Evolutionary conservation across 1,140 invertebrate species (phyloP).

Genomic region (Drosophila sechellia): DNA sequence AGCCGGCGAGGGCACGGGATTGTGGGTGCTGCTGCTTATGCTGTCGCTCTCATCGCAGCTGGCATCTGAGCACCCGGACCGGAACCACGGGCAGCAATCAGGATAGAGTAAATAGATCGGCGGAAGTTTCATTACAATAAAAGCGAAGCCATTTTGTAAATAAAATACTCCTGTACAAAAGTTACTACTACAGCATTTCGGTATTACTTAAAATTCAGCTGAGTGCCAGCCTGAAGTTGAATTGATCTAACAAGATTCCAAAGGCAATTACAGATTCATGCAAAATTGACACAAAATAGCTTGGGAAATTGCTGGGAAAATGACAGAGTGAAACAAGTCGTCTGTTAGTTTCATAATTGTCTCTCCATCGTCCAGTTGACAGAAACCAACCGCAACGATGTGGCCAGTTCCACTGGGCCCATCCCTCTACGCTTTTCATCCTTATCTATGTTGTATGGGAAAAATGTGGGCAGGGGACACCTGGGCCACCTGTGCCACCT

Average conservation of each 20-base stretch:
- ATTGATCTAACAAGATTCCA: too few species aligned
- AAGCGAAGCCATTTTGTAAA: neutral
- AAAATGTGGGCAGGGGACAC: neutral
- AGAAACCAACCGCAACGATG: neutral
- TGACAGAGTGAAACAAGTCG: neutral
- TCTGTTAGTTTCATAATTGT: neutral
- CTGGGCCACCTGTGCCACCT: constrained; percentile 17
- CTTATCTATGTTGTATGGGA: neutral
- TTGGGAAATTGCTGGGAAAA: neutral
- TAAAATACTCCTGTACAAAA: neutral
- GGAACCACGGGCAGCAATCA: constrained; percentile 16
- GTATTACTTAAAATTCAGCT: neutral
- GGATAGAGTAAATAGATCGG: constrained; percentile 5
- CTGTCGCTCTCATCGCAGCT: constrained; percentile 78
- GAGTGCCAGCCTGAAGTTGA: neutral
- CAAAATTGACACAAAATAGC: too few species aligned
- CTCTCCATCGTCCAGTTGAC: neutral
- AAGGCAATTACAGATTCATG: too few species aligned
- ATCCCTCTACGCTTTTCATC: too few species aligned
- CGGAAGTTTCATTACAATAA: constrained; percentile 4
- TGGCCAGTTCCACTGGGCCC: neutral
- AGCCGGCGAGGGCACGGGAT: constrained; percentile 58
- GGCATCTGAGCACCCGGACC: constrained; percentile 47
- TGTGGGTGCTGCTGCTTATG: constrained; percentile 46
- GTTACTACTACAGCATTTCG: neutral